Conservation (phyloP, 2,113 vertebrate genomes). For the Chrysochloris asiatica region DNA sequence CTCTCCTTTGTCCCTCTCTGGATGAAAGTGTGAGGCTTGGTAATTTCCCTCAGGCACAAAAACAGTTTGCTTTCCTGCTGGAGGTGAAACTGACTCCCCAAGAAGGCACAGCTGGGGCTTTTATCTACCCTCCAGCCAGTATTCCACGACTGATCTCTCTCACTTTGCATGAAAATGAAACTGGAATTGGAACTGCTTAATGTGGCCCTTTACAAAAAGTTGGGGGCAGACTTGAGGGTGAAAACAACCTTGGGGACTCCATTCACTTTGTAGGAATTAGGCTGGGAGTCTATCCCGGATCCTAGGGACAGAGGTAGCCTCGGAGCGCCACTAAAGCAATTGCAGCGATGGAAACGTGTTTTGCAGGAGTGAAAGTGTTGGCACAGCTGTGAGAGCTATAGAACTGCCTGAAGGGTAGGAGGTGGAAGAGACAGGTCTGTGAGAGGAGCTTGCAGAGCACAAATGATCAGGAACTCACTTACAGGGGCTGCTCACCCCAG, state of each 20-base stretch:
- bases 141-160: neutral
- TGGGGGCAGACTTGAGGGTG: neutral
- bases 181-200: neutral
- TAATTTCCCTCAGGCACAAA: constrained; percentile 73
- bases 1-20: constrained; percentile 72
- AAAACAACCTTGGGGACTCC: neutral
- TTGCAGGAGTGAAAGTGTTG: constrained; percentile 7
- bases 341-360: neutral
- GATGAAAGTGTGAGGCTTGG: constrained; percentile 70
- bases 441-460: neutral
- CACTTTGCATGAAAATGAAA: constrained; percentile 74
- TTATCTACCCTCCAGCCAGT: constrained; percentile 62
- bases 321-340: neutral
- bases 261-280: neutral
- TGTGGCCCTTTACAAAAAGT: constrained; percentile 20
- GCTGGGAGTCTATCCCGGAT: neutral
- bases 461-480: neutral
- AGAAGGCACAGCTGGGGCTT: constrained; percentile 73
- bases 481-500: neutral
- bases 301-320: neutral
- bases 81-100: constrained; percentile 67
- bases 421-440: constrained; percentile 40
- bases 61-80: constrained; percentile 70
- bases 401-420: neutral
- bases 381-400: constrained; percentile 5